Base-by-base conservation (phyloP, 2,797 vertebrate genomes). In the Hemibagrus guttatus region DNA sequence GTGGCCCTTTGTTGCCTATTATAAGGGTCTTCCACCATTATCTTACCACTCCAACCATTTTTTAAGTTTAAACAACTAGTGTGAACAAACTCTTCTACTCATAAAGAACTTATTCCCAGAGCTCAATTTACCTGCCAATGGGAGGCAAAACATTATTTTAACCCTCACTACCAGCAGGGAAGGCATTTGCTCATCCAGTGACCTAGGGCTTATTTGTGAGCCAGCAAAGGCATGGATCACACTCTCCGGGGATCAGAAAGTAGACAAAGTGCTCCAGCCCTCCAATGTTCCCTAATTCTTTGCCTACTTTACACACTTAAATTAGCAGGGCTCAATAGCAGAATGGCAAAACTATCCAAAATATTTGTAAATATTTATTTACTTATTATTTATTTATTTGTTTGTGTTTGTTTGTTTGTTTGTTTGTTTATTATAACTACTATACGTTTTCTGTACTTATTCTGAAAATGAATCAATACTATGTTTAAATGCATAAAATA, bases 121-220 rank as follows among this genome's bases (percentile, higher is more conserved):
- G 79, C 88, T 90, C 85, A 59, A 39, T 84, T 90, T 91, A 86
- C 76, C 86, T 93, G 92, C 93, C 92, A 91, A 86, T 86, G 91
- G 91, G 90, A 89, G 85, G 91, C 90, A 95, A 87, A 95, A 96
- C 93, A 95, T 96, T 95, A 94, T 95, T 74, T 90, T 95, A 96
- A 96, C 95, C 94, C 92, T 90, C 72, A 89, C 89, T 92, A 93
- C 92, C 93, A 90, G 91, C 91, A 90, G 90, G 90, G 93, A 93
- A 93, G 94, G 94, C 91, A 93, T 94, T 95, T 94, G 93, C 94
- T 93, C 94, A 95, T 94, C 94, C 94, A 89, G 83, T 97, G 97
- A 97, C 96, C 97, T 95, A 92, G 91, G 94, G 95, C 96, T 96
- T 95, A 96, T 97, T 97, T 96, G 95, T 97, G 96, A 97, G 96